Evolutionary conservation across 2,888 invertebrate species (phyloP), one percentile per base, ranked within the genome.

Genomic region (Pheosia tremula): DNA sequence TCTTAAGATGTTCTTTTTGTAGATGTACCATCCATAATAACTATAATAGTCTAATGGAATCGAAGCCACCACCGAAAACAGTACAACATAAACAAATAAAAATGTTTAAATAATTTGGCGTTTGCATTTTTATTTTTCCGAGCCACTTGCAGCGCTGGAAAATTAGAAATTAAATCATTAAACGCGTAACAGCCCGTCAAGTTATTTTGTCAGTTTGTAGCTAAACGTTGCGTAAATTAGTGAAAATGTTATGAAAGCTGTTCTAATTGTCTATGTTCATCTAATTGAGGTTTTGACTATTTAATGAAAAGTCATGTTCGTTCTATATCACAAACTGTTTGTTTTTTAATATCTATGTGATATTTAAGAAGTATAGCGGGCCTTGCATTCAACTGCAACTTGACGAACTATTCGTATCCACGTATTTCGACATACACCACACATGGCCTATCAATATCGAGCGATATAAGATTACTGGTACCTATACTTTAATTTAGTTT

Each of bases 121-220:
- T 50, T 50, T 50, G 7, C 24, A 50, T 50, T 50, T 50, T 47
- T 47, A 47, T 47, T 47, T 50, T 24, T 50, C 24, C 24, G 24
- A 24, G 9, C 50, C 24, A 50, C 7, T 50, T 24, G 24, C 50
- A 50, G 50, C 50, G 50, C 50, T 24, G 24, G 24, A 50, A 50
- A 50, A 50, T 50, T 24, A 50, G 24, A 50, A 50, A 50, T 50
- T 24, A 50, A 50, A 50, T 50, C 24, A 24, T 50, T 50, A 50
- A 50, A 50, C 24, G 50, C 50, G 50, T 50, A 6, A 50, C 50
- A 50, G 24, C 50, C 50, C 24, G 50, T 50, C 24, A 50, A 50
- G 13, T 50, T 50, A 50, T 24, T 50, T 49, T 24, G 9, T 13
- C 50, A 50, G 50, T 9, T 47, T n/a, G 47, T 47, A 11, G 47